Conservation (phyloP, 53 echinoderm and acorn worm species). For the Actinopyga echinites region DNA sequence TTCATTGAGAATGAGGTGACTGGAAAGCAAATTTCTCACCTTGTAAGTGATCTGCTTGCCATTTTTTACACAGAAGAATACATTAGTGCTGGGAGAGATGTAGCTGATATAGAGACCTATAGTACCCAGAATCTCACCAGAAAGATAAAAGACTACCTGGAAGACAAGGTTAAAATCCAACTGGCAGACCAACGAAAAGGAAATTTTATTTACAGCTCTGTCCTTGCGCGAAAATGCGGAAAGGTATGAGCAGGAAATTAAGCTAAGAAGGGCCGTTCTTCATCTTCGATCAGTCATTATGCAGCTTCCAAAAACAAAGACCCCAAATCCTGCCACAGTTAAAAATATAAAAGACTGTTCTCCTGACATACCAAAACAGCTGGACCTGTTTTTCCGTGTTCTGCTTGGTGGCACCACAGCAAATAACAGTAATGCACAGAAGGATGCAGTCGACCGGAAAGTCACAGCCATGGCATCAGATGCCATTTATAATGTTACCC, state of each 20-base stretch:
- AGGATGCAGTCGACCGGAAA: conserved; percentile 45
- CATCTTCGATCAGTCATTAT: conserved; percentile 54
- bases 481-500: conserved; percentile 58
- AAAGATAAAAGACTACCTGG: conserved; percentile 37
- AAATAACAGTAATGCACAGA: neutral
- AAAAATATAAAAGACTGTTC: conserved; percentile 39
- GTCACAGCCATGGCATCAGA: conserved; percentile 58
- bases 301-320: conserved; percentile 41
- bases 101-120: conserved; percentile 18
- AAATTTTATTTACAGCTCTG: conserved; percentile 13
- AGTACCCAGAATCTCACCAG: conserved; percentile 29
- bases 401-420: conserved; percentile 38
- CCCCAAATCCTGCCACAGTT: conserved; percentile 40
- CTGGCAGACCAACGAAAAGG: conserved; percentile 11
- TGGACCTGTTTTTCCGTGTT: conserved; percentile 47
- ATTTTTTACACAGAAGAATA: conserved; percentile 1
- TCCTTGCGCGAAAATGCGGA: neutral
- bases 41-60: conserved; percentile 1
- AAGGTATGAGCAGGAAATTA: conserved; percentile 20
- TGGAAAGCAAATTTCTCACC: neutral
- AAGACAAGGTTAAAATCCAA: conserved; percentile 5
- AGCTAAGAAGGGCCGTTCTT: conserved; percentile 49
- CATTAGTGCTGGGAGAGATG: neutral
- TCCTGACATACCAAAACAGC: conserved; percentile 31
- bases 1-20: conserved; percentile 20